These are phyloP conservation scores for Sorex fumeus DNA, from an alignment of 2,113 vertebrate genomes.

Conservation along the genomic window DNA sequence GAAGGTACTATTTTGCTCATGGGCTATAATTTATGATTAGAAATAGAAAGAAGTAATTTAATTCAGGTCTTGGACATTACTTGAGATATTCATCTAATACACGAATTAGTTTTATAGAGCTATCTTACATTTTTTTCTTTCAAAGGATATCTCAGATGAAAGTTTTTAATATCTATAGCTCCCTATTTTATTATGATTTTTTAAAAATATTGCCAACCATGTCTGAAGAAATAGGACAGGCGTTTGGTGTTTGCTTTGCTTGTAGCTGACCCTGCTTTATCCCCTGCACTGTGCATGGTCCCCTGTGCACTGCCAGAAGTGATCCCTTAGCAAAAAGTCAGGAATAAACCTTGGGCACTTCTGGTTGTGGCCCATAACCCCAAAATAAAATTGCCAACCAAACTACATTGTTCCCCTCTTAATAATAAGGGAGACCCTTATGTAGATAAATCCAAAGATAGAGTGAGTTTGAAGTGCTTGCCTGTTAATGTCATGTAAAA, in stretches of 20 bases:
- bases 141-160: not conserved
- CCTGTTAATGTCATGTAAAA: not conserved
- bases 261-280: no score
- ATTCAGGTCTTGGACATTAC: not conserved
- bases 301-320: no score
- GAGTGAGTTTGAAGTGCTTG: not conserved
- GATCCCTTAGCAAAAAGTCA: no score
- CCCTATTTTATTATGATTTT: slow-evolving; percentile 37
- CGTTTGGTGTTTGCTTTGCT: no score
- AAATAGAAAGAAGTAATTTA: slow-evolving; percentile 29
- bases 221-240: not conserved
- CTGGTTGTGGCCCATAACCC: no score
- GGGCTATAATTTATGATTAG: slow-evolving; percentile 37
- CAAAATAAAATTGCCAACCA: not conserved
- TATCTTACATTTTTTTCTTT: slow-evolving; percentile 38
- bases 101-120: slow-evolving; percentile 27
- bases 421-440: not conserved
- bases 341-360: no score
- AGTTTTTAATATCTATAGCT: slow-evolving; percentile 11
- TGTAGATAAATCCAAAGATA: not conserved
- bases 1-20: slow-evolving; percentile 1
- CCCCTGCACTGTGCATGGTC: no score
- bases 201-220: not conserved
- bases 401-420: not conserved
- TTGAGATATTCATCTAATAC: slow-evolving; percentile 38